Evolutionary conservation across 2,113 vertebrate genomes (phyloP).

Genomic region (Pipa parva): DNA sequence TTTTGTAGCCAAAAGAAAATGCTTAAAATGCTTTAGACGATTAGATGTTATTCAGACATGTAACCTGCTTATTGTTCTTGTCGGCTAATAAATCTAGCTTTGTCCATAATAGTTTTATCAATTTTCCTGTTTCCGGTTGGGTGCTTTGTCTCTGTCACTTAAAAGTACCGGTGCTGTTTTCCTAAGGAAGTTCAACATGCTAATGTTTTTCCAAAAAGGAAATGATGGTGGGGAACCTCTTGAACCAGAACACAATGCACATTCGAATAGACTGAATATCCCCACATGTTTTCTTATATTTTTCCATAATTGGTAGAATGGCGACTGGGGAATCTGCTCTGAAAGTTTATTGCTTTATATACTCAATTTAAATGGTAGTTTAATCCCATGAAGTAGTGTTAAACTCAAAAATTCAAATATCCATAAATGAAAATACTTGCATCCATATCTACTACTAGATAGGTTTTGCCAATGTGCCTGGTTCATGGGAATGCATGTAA

Average conservation of each 20-base stretch:
- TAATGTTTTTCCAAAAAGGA: slow-evolving; percentile 74
- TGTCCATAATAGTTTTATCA: slow-evolving; percentile 71
- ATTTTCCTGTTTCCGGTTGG: slow-evolving; percentile 86
- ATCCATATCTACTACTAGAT: too few relatives aligned
- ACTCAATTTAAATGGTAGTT: too few relatives aligned
- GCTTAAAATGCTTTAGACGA: neutral
- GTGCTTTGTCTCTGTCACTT: slow-evolving; percentile 72
- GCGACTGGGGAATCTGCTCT: neutral
- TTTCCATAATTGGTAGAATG: neutral
- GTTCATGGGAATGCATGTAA: too few relatives aligned
- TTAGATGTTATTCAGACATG: slow-evolving; percentile 45
- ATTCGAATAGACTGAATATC: slow-evolving; percentile 52
- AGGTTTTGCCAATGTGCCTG: too few relatives aligned
- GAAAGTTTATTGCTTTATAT: neutral
- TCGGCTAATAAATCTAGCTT: slow-evolving; percentile 83
- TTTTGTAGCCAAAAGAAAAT: too few relatives aligned
- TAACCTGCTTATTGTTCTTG: slow-evolving; percentile 59
- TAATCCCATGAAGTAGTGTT: too few relatives aligned
- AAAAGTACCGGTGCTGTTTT: slow-evolving; percentile 76
- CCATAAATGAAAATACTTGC: too few relatives aligned
- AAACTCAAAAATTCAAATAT: too few relatives aligned
- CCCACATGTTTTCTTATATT: slow-evolving; percentile 49
- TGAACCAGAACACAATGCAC: slow-evolving; percentile 72
- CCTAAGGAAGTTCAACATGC: slow-evolving; percentile 83
- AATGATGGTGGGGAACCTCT: slow-evolving; percentile 86